Evolutionary conservation across 2,797 vertebrate genomes (phyloP).

Genomic region (Cossypha heuglini): DNA sequence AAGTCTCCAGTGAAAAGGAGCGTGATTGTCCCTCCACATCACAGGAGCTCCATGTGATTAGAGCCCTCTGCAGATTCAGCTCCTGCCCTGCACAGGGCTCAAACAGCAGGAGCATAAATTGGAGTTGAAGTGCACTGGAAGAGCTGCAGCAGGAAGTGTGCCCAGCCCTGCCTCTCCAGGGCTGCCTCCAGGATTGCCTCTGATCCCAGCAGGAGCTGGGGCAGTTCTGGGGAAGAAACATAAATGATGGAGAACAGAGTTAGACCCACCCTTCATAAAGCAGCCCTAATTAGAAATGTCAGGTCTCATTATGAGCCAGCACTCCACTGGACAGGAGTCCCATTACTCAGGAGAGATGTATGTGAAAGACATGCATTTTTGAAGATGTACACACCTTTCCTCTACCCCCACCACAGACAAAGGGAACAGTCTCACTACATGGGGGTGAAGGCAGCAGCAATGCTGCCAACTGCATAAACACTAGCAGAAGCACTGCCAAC

Average conservation of each 20-base stretch:
- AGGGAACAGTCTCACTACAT: background rate
- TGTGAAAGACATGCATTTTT: background rate
- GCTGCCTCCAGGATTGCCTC: background rate
- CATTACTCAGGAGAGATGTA: background rate
- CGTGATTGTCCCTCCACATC: background rate
- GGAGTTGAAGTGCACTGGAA: background rate
- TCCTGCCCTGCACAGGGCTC: conserved; percentile 4
- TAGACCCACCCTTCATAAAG: background rate
- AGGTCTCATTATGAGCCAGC: background rate
- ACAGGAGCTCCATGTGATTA: background rate
- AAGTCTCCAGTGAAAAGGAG: conserved; percentile 17
- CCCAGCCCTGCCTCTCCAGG: background rate
- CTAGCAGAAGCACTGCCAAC: background rate
- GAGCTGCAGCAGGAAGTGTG: background rate
- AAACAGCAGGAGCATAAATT: conserved; percentile 36
- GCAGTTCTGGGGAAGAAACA: background rate
- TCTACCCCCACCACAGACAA: background rate
- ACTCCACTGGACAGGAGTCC: background rate
- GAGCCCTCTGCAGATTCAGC: conserved; percentile 20
- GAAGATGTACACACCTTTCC: background rate
- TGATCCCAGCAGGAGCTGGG: background rate
- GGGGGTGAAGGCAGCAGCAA: background rate
- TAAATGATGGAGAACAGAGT: background rate
- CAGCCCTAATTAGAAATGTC: conserved; percentile 7
- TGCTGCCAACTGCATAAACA: background rate